Base-by-base conservation (phyloP, 2,113 vertebrate genomes). In the Indri indri region DNA sequence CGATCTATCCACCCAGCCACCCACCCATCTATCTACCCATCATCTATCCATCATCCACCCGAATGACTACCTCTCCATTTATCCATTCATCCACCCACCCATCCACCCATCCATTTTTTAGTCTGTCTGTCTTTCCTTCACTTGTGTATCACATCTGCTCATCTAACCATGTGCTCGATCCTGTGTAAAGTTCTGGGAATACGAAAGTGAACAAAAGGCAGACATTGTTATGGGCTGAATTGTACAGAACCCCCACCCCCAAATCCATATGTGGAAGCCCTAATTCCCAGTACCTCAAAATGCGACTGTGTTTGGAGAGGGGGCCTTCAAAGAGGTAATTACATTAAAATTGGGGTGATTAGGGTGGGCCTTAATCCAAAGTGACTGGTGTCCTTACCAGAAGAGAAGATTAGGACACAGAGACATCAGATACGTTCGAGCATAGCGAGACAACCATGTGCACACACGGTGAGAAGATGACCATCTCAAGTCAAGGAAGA, bases 391-490 rank as follows among this genome's bases (percentile, higher is more conserved):
- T 47, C 23, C 42, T 84, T 40, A 16, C 20, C 68, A 59, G 37
- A 91, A 63, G 45, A 89, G 6, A 27, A 79, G 37, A 50, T 20
- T 7, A 57, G 30, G 76, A 74, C 47, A 54, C 17, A 34, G 57
- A 76, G 42, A 68, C 9, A 18, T 3, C 2, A 30, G 37, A 63
- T 18, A 6, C 0, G 0, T 52, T 32, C 16, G 27, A 4, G 0
- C 22, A 37, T 17, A 37, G 6, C 61, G 40, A 88, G 8, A 57
- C 16, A 4, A 84, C 22, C 71, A 2, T 0, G 22, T 8, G 32
- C 63, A 40, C 17, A 45, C n/a, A 83, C 22, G 10, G 23, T 11
- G 40, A 63, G 73, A 63, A 65, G 9, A 5, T 1, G 7, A 16
- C 45, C 5, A 0, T 37, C 30, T 32, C 27, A 47, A 88, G 77